Evolutionary conservation across 2,888 invertebrate genomes (phyloP).

Genomic region (Steinernema scapterisci): DNA sequence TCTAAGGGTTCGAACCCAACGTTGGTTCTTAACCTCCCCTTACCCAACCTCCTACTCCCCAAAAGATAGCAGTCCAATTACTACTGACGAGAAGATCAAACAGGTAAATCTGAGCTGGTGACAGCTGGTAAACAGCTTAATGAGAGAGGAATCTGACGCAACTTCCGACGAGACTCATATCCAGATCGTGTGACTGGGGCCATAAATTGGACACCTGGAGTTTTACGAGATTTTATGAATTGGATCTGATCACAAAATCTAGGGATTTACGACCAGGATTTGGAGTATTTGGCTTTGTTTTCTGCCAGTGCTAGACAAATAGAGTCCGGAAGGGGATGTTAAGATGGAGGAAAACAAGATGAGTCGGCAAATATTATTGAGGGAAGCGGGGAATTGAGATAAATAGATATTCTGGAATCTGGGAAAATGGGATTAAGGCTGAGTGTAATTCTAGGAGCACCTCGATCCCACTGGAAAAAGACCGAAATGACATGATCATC

Average conservation of each 20-base stretch:
- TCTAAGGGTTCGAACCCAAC: no score
- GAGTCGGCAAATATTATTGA: constrained; percentile 23
- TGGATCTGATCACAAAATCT: neutral
- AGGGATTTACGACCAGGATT: no score
- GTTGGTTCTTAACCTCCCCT: no score
- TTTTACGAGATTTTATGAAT: neutral
- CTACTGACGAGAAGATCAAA: neutral
- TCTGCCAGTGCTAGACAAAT: no score
- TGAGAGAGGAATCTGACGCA: neutral
- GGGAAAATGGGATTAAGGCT: neutral
- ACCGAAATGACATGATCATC: constrained; percentile 15
- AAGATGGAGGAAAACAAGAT: neutral
- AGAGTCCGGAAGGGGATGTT: no score
- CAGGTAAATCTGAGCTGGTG: neutral
- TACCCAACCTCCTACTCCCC: neutral
- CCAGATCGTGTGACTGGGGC: no score
- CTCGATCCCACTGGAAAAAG: constrained; percentile 12
- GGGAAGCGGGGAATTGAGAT: neutral
- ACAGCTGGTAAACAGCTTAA: constrained; percentile 21
- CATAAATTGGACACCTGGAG: no score
- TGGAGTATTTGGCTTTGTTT: no score
- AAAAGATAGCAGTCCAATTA: neutral
- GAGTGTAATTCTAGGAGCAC: constrained; percentile 5
- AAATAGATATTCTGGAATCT: neutral
- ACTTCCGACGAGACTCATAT: neutral